Percentiles rank a stretch among this genome's conserved stretches.
phyloP scores from a whole-genome alignment of 2,888 invertebrate species.

The Rhamnusium bicolor region DNA sequence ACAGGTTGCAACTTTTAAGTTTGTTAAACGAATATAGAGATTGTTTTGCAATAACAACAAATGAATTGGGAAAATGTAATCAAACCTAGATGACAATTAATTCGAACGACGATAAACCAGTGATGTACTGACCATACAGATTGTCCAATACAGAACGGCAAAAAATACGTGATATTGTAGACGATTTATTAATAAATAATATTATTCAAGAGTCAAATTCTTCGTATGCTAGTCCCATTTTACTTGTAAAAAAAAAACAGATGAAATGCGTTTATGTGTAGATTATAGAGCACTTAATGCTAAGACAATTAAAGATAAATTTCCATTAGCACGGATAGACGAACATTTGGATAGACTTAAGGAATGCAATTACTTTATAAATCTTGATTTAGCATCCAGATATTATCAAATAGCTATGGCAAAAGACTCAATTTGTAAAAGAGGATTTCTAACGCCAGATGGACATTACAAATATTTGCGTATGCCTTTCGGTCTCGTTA shows the following conservation, averaged over 20 bases:
- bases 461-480: conserved; percentile 29
- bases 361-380: not conserved
- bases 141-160: too few relatives aligned
- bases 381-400: too few relatives aligned
- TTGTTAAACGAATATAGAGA: too few relatives aligned
- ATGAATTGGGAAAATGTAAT: not conserved
- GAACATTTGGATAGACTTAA: not conserved
- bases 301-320: too few relatives aligned
- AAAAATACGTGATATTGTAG: not conserved
- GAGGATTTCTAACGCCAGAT: conserved; percentile 29
- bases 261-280: not conserved
- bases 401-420: too few relatives aligned
- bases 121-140: too few relatives aligned
- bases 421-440: conserved; percentile 18
- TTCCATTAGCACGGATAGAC: too few relatives aligned
- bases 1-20: too few relatives aligned
- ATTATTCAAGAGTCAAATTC: conserved; percentile 3
- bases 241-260: conserved; percentile 3
- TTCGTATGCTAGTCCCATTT: not conserved
- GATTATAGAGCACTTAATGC: too few relatives aligned
- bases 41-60: not conserved
- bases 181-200: not conserved
- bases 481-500: too few relatives aligned
- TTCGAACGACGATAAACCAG: too few relatives aligned
- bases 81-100: too few relatives aligned